Percentiles rank a stretch among this genome's conserved stretches.
These are phyloP conservation scores for Pseudachorutes palmiensis DNA, from an alignment of 1,140 invertebrate species.

Conservation along the genomic window DNA sequence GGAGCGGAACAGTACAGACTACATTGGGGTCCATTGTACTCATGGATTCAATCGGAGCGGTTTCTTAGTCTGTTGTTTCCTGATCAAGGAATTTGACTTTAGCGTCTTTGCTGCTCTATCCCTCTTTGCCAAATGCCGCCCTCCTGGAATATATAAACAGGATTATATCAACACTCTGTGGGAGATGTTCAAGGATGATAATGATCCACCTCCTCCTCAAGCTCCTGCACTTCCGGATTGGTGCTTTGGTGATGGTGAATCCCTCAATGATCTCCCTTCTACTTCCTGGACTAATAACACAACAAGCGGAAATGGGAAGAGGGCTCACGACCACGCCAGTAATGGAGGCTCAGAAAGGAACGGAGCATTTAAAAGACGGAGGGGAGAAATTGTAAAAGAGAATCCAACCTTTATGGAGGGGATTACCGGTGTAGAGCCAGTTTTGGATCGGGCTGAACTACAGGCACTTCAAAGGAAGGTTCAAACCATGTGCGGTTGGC, in stretches of 20 bases:
- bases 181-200: conserved; percentile 64
- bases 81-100: conserved; percentile 69
- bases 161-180: conserved; percentile 55
- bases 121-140: conserved; percentile 58
- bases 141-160: conserved; percentile 61
- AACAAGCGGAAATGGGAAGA: conserved; percentile 3
- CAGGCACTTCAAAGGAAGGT: conserved; percentile 63
- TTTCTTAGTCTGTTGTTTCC: conserved; percentile 83
- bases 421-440: conserved; percentile 60
- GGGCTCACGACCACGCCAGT: conserved; percentile 41
- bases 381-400: conserved; percentile 44
- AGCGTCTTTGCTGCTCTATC: conserved; percentile 70
- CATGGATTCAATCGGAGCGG: conserved; percentile 98
- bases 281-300: not conserved
- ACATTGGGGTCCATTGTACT: conserved; percentile 91
- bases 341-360: conserved; percentile 42
- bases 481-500: conserved; percentile 74
- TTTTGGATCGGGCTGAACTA: conserved; percentile 55
- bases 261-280: conserved; percentile 27
- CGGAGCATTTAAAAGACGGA: conserved; percentile 38
- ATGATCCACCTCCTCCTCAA: conserved; percentile 53
- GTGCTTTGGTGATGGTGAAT: conserved; percentile 52
- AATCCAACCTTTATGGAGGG: conserved; percentile 69
- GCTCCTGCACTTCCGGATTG: conserved; percentile 71
- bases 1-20: conserved; percentile 63